Conservation (phyloP, 2,113 vertebrate species). For the Dendropsophus ebraccatus region DNA sequence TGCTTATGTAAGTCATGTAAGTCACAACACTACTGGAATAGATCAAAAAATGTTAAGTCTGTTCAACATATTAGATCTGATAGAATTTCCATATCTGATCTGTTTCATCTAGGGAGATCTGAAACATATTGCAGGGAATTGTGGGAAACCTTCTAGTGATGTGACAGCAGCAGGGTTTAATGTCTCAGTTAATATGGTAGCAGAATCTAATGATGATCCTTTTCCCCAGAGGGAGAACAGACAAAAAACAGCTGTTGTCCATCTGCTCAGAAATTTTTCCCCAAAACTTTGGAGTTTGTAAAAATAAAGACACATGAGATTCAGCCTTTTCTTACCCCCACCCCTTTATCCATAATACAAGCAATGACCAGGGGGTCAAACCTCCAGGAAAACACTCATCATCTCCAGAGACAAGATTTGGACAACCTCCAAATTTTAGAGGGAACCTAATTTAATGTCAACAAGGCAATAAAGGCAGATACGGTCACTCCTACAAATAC, state of each 20-base stretch:
- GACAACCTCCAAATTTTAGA: slow-evolving; percentile 28
- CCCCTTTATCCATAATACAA: slow-evolving; percentile 36
- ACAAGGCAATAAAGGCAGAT: slow-evolving; percentile 31
- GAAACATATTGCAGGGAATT: not conserved
- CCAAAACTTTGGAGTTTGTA: not conserved
- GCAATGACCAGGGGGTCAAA: slow-evolving; percentile 43
- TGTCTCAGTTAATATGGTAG: slow-evolving; percentile 20
- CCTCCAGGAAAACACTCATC: slow-evolving; percentile 53
- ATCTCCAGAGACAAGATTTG: slow-evolving; percentile 40
- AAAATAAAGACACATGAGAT: slow-evolving; percentile 45
- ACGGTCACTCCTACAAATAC: slow-evolving; percentile 31
- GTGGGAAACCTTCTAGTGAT: not conserved
- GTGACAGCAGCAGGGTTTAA: slow-evolving; percentile 9
- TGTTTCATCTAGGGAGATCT: not conserved
- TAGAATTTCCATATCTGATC: not conserved
- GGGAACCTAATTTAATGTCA: slow-evolving; percentile 42
- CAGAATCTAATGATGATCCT: slow-evolving; percentile 11
- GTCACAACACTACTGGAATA: too few species aligned
- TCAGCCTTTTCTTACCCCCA: not conserved
- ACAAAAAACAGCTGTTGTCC: slow-evolving; percentile 38
- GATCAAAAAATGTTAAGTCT: not conserved
- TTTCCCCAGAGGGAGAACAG: slow-evolving; percentile 20
- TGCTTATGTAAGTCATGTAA: too few species aligned
- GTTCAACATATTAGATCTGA: not conserved
- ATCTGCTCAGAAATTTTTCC: slow-evolving; percentile 21